A percentile compares a stretch with the other conserved stretches of the same genome.
Evolutionary conservation across 2,797 vertebrate genomes (phyloP).

Genomic region (Cossypha polioptera): DNA sequence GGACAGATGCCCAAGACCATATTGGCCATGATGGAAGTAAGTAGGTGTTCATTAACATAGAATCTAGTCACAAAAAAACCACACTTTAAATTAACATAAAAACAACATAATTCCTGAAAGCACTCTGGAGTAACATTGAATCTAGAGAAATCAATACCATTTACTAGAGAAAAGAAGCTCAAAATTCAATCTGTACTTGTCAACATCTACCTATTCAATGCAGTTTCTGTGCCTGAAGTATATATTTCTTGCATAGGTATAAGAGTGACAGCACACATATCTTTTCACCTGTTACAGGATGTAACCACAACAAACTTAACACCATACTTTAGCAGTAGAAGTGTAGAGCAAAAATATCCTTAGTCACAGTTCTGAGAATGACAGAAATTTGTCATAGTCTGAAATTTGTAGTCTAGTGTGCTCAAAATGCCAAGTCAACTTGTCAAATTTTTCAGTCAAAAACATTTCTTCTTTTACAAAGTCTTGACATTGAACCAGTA

Average conservation of each 20-base stretch:
- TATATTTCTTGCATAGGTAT: not conserved
- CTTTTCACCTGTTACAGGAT: not conserved
- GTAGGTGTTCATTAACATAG: not conserved
- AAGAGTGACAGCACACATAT: not conserved
- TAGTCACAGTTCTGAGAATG: not conserved
- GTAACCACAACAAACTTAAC: not conserved
- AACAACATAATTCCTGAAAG: not conserved
- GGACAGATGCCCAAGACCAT: not conserved
- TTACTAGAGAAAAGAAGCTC: not conserved
- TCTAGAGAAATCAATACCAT: not conserved
- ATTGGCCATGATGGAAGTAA: not conserved
- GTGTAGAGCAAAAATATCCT: not conserved
- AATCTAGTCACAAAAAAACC: not conserved
- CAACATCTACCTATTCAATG: not conserved
- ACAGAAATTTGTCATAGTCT: not conserved
- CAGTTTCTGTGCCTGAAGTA: not conserved
- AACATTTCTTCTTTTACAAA: not conserved
- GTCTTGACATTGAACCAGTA: not conserved
- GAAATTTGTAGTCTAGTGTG: not conserved
- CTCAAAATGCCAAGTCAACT: not conserved
- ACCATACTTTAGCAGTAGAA: not conserved
- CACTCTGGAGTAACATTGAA: not conserved
- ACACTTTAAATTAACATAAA: not conserved
- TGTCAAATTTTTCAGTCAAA: conserved; percentile 1
- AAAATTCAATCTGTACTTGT: not conserved